phyloP scores from a whole-genome alignment of 2,888 invertebrate species.

The Drosophila monieri region DNA sequence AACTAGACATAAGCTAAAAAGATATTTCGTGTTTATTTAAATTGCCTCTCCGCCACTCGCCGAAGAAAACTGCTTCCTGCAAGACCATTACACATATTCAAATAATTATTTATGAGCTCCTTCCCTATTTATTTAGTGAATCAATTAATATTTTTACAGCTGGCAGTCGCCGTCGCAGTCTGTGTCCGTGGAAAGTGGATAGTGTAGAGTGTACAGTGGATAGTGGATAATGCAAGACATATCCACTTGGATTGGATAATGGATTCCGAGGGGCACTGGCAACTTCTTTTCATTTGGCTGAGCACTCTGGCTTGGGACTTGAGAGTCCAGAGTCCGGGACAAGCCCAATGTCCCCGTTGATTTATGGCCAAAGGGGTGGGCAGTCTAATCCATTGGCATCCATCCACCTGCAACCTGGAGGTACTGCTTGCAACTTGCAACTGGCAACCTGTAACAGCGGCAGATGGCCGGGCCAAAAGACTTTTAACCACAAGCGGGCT shows the following conservation, averaged over 20 bases:
- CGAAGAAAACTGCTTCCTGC: no score
- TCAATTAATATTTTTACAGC: constrained; percentile 1
- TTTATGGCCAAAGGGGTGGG: constrained; percentile 58
- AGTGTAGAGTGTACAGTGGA: no score
- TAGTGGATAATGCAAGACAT: neutral
- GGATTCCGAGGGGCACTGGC: neutral
- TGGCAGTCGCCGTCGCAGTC: neutral
- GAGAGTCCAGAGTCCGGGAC: constrained; percentile 3
- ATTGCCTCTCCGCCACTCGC: no score
- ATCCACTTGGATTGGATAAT: constrained; percentile 5
- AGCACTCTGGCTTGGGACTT: constrained; percentile 24
- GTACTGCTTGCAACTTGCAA: constrained; percentile 18
- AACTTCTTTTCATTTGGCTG: constrained; percentile 63
- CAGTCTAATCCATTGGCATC: constrained; percentile 53
- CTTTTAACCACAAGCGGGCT: constrained; percentile 33
- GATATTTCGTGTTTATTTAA: no score
- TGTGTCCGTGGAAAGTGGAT: neutral
- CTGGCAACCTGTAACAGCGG: neutral
- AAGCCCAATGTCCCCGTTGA: constrained; percentile 64
- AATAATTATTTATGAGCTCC: neutral
- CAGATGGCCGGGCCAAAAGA: constrained; percentile 4
- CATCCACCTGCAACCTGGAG: constrained; percentile 38
- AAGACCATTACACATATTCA: no score
- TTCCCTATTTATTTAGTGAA: neutral
- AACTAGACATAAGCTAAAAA: no score